Evolutionary conservation across 1,140 invertebrate genomes (phyloP).

Genomic region (Pseudomyrmex gracilis): DNA sequence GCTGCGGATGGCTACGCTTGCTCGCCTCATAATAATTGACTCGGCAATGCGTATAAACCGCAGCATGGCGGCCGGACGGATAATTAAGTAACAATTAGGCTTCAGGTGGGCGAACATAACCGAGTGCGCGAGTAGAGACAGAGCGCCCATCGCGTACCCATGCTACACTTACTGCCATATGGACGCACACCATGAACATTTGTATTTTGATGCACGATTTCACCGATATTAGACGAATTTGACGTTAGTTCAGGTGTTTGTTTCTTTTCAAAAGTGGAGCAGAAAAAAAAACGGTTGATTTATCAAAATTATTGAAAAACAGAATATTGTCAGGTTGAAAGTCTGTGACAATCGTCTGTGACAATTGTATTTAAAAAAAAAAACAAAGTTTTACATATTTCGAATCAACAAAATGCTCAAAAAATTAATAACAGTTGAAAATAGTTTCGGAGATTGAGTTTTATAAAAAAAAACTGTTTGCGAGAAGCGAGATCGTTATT

Average conservation of each 20-base stretch:
- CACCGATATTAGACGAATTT: not conserved
- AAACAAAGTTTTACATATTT: no score
- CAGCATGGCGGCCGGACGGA: slow-evolving; percentile 79
- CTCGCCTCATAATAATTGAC: slow-evolving; percentile 80
- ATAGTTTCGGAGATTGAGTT: no score
- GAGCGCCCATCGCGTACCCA: slow-evolving; percentile 1
- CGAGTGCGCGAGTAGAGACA: slow-evolving; percentile 51
- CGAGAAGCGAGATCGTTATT: no score
- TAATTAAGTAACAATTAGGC: slow-evolving; percentile 85
- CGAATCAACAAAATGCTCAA: not conserved
- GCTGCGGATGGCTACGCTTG: slow-evolving; percentile 76
- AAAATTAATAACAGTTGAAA: not conserved
- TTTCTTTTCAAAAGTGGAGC: not conserved
- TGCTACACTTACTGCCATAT: slow-evolving; percentile 23
- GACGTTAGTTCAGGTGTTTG: not conserved
- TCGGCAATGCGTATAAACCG: slow-evolving; percentile 83
- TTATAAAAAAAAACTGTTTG: no score
- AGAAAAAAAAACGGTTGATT: no score
- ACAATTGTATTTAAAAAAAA: no score
- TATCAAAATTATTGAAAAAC: no score
- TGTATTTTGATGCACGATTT: slow-evolving; percentile 30
- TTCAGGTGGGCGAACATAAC: slow-evolving; percentile 77
- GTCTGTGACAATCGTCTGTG: no score
- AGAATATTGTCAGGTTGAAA: no score
- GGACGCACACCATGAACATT: slow-evolving; percentile 14